Base-by-base conservation (phyloP, 2,888 invertebrate genomes). In the Andrena minutula region DNA sequence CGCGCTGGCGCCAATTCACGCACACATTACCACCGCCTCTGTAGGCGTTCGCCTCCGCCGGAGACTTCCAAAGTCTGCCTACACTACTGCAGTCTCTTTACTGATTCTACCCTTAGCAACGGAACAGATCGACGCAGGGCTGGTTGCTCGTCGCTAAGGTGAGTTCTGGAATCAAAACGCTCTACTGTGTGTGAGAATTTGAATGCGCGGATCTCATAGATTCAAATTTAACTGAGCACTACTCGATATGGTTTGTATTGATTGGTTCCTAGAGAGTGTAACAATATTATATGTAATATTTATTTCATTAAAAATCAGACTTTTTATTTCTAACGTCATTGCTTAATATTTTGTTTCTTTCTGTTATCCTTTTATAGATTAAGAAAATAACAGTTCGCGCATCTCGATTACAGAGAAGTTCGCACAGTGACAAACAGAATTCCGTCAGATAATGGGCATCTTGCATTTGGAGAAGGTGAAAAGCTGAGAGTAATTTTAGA, bases 381-480 rank as follows among this genome's bases (percentile, higher is more conserved):
- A 70, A 65, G 83, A 72, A 83, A 82, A 87, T 89, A 87, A 89
- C 79, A 76, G 53, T 69, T 65, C 66, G 69, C 70, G 78, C 80
- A 41, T 88, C 79, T 87, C 88, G 75, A 74, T 94, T 94, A 28
- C 92, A 96, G 97, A 94, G 95, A 96, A 92, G 97, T 97, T 74
- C 95, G 96, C 91, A 97, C 97, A 2, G 93, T 97, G 56, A 96
- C 96, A 94, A 97, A 97, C 90, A 95, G 97, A 88, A 94, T 96
- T 77, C 96, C 97, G n/a, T 96, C 97, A 0, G 97, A 97, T 91
- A 97, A 96, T 66, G 97, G 97, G 12, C 97, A 97, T 90, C 94
- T 97, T 53, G 96, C 97, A 16, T 97, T 97, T 94, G 96, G 96
- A 92, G 97, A 97, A 92, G 97, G 97, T 23, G 97, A 97, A 92